Evolutionary conservation across 2,888 invertebrate species (phyloP).

Genomic region (Julus scanicus): DNA sequence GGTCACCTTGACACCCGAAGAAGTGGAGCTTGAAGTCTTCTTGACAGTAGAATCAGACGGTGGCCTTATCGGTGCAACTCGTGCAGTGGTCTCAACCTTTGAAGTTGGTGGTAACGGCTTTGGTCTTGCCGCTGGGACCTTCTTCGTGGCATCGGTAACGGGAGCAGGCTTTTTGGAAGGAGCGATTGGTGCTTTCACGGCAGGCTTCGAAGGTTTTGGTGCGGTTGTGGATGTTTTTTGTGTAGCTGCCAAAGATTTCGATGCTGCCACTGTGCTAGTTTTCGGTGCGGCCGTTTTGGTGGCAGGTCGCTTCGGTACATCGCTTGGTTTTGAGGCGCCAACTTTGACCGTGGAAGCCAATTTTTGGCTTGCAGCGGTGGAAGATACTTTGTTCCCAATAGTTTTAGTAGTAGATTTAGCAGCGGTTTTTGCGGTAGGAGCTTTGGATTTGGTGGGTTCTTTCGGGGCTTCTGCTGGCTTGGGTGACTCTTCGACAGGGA

Average conservation of each 20-base stretch:
- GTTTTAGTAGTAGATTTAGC: slow-evolving; percentile 20
- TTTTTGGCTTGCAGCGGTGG: slow-evolving; percentile 59
- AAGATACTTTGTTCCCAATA: slow-evolving; percentile 7
- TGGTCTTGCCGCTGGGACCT: slow-evolving; percentile 51
- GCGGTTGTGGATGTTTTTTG: slow-evolving; percentile 55
- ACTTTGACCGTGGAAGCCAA: slow-evolving; percentile 60
- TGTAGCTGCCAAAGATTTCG: slow-evolving; percentile 54
- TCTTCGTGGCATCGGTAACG: slow-evolving; percentile 43
- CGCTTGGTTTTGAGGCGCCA: slow-evolving; percentile 25
- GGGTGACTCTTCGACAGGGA: slow-evolving; percentile 56
- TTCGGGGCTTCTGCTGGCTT: slow-evolving; percentile 57
- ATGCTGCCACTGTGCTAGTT: slow-evolving; percentile 61
- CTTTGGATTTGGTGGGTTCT: slow-evolving; percentile 43
- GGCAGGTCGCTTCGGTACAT: slow-evolving; percentile 30
- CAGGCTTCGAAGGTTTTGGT: slow-evolving; percentile 37
- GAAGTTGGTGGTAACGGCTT: slow-evolving; percentile 55
- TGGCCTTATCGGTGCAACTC: neutral
- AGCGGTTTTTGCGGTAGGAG: slow-evolving; percentile 44
- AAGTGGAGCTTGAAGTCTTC: neutral
- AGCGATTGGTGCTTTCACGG: neutral
- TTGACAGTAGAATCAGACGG: neutral
- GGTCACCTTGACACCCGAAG: neutral
- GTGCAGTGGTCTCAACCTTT: slow-evolving; percentile 8
- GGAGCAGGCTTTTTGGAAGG: slow-evolving; percentile 37
- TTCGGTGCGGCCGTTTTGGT: slow-evolving; percentile 55